Base-by-base conservation (phyloP, 1,140 invertebrate species). In the Rhyacophila brunnea region DNA sequence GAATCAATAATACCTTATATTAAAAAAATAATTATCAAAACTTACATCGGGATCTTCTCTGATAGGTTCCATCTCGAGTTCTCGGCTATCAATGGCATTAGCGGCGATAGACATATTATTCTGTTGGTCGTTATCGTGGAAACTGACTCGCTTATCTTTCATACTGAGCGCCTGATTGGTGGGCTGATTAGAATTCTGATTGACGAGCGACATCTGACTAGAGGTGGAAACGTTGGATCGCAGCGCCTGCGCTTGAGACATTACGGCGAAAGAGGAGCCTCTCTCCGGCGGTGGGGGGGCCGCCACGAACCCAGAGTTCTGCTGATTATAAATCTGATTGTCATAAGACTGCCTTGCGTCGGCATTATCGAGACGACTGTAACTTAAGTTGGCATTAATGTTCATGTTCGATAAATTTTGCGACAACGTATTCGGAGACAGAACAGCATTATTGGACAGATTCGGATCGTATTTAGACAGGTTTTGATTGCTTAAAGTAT, bases 31-130 rank as follows among this genome's bases (percentile, higher is more conserved):
- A 5, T 28, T 3, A 28, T 28, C 3, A 28, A 61, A 60, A 80
- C 87, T 85, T 80, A 92, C 90, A 72, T 91, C 90, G 38, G 87
- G 86, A 80, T 92, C 90, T 77, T 92, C 89, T 67, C 87, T 76
- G 38, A 55, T 9, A 28, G 62, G 48, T 46, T 59, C 58, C 57
- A 59, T 56, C 36, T 62, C 60, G 38, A 23, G 40, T 28, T 64
- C 64, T 42, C 43, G 50, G 36, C 40, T 50, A 42, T 58, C 54
- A 7, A 51, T 36, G 34, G 44, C 23, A 23, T 6, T 38, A n/a
- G 70, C 70, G 53, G 52, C 58, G 6, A 67, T 60, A 13, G 69
- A 52, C 11, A 67, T 46, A 43, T 68, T 71, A 49, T 70, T 66
- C 15, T 66, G 64, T 19, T 70, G 64, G 63, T 54, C 69, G 43